Base-by-base conservation (phyloP, 2,797 vertebrate species). In the Pseudotriccus pelzelni region DNA sequence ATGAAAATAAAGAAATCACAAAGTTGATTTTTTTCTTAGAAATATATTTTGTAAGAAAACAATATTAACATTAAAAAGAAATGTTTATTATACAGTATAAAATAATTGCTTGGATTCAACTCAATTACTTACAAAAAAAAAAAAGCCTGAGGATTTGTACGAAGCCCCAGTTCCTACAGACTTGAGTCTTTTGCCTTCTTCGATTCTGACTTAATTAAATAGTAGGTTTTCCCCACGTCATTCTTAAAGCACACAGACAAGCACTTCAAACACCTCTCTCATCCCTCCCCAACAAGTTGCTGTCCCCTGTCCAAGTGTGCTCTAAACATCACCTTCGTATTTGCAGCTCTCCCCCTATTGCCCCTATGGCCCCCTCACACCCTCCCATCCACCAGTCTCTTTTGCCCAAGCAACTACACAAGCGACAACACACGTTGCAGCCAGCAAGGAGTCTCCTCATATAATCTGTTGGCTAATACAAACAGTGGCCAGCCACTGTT, bases 11-110 rank as follows among this genome's bases (percentile, higher is more conserved):
- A 85, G 76, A 88, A 90, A 88, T 63, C 77, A 91, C 74, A 72
- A 77, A 79, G 46, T 12, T 56, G 20, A 5, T 2, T n/a, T 76
- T 96, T 96, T 97, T 96, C 86, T 95, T 97, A 97, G 93, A 97
- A 98, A 98, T 98, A 93, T 97, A 97, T 98, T 98, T 97, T 87
- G 68, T 97, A 97, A 90, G 93, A 96, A 98, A 98, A 97, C 97
- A 96, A 87, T 91, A 91, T 94, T 90, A 97, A 97, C 87, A 96
- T 97, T 97, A 92, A 95, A 97, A 97, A 93, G 95, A 94, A 97
- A 97, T 75, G 84, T 91, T 97, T 97, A 96, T 95, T 96, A 81
- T 97, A 98, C 95, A 97, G 94, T 97, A 97, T 97, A 98, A 98
- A 97, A 98, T 97, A 95, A 94, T 78, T 72, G 88, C 80, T 92